These are phyloP conservation scores for Acanthochromis polyacanthus DNA, from an alignment of 2,113 vertebrate genomes.

Conservation along the genomic window DNA sequence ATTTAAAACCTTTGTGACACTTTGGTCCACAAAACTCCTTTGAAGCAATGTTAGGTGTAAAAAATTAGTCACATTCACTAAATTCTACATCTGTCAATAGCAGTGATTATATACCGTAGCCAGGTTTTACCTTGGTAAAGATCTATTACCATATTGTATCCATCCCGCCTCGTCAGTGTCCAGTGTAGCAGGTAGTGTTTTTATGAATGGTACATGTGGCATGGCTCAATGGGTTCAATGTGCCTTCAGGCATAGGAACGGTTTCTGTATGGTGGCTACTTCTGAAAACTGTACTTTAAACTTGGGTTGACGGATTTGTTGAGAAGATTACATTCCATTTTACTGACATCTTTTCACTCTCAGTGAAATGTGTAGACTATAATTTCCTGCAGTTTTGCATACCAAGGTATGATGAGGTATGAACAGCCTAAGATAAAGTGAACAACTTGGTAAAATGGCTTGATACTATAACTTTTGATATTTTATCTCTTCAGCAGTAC, in stretches of 20 bases:
- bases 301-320: constrained; percentile 44
- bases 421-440: constrained; percentile 71
- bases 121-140: constrained; percentile 21
- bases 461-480: constrained; percentile 83
- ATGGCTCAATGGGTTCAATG: constrained; percentile 52
- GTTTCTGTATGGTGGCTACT: constrained; percentile 59
- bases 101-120: constrained; percentile 15
- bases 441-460: constrained; percentile 78
- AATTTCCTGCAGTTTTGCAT: constrained; percentile 62
- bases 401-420: constrained; percentile 66
- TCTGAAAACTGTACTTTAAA: constrained; percentile 52
- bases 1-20: constrained; percentile 53
- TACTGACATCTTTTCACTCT: constrained; percentile 61
- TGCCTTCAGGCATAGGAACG: constrained; percentile 39
- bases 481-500: constrained; percentile 79
- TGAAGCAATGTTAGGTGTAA: constrained; percentile 6
- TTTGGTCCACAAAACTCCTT: constrained; percentile 35
- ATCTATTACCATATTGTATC: constrained; percentile 32
- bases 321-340: constrained; percentile 77
- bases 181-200: constrained; percentile 56
- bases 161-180: constrained; percentile 52
- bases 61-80: constrained; percentile 24
- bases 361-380: constrained; percentile 61
- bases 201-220: constrained; percentile 64
- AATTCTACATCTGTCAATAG: constrained; percentile 24